Base-by-base conservation (phyloP, 2,797 vertebrate genomes). In the Dallia pectoralis region DNA sequence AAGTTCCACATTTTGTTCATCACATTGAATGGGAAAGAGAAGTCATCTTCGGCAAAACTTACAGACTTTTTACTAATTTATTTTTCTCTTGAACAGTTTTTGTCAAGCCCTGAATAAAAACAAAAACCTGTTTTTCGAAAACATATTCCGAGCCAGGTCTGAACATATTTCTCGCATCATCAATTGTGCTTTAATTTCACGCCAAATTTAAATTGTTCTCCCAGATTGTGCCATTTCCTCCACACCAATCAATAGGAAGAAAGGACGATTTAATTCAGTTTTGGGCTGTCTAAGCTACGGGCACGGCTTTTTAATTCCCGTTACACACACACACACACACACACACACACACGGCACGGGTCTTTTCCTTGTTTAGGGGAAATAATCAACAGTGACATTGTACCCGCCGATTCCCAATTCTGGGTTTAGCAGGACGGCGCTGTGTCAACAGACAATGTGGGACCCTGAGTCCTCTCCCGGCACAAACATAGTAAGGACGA, bases 241-340 rank as follows among this genome's bases (percentile, higher is more conserved):
- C 49, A 70, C 76, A 64, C 68, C 72, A 69, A 62, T n/a, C 32
- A 27, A 72, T 74, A 71, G 74, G 51, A 75, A 71, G 53, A 53
- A 75, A 74, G 32, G 47, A 8, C 65, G 75, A 74, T 74, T 56
- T n/a, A 64, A 64, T 29, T 5, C 72, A 76, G 74, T 9, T 53
- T 71, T 66, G 76, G 11, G 73, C 8, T 65, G 59, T 77, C 62
- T 59, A 1, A 63, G 14, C 73, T 33, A 74, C 18, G 65, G 32
- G 19, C 11, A 7, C 67, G 47, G 64, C 40, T 67, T 64, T 29
- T 61, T 61, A 71, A 69, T 59, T 11, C 76, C 75, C 75, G 70
- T 74, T 74, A 70, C 64, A 32, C 25, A 48, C 69, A 19, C 32
- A n/a, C 73, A 61, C n/a, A n/a, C n/a, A 70, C 64, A 32, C 25